Conservation (phyloP, 2,888 invertebrate species). For the Aspidapion aeneum region DNA sequence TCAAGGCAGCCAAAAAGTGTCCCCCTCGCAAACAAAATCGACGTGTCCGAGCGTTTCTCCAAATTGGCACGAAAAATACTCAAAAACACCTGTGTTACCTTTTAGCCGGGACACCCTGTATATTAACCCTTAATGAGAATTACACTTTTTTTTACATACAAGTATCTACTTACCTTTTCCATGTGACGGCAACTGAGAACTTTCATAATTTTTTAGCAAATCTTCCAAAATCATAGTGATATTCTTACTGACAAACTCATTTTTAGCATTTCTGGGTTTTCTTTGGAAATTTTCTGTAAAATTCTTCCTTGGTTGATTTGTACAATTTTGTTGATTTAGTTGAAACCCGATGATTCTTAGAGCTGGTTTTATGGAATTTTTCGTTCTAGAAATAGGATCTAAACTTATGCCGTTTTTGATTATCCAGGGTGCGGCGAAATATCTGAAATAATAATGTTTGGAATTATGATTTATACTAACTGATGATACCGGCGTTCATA, state of each 20-base stretch:
- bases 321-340: slow-evolving; percentile 13
- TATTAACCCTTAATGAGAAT: too few species aligned
- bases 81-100: too few species aligned
- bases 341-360: slow-evolving; percentile 33
- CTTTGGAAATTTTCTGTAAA: too few species aligned
- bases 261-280: slow-evolving; percentile 28
- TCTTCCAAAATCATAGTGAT: slow-evolving; percentile 84
- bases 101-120: too few species aligned
- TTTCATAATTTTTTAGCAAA: slow-evolving; percentile 85
- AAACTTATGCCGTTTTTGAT: slow-evolving; percentile 27
- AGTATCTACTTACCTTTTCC: slow-evolving; percentile 86
- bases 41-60: too few species aligned
- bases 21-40: too few species aligned
- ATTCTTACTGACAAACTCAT: slow-evolving; percentile 63
- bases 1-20: too few species aligned
- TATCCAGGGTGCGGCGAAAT: slow-evolving; percentile 17
- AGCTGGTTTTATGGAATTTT: slow-evolving; percentile 29
- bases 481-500: too few species aligned
- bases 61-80: too few species aligned
- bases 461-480: background rate
- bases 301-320: background rate
- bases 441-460: slow-evolving; percentile 21
- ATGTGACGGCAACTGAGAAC: slow-evolving; percentile 85
- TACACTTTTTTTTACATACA: too few species aligned
- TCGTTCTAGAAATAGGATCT: slow-evolving; percentile 21